Evolutionary conservation across 2,888 invertebrate genomes (phyloP).

Genomic region (Hipparchia sbordonii): DNA sequence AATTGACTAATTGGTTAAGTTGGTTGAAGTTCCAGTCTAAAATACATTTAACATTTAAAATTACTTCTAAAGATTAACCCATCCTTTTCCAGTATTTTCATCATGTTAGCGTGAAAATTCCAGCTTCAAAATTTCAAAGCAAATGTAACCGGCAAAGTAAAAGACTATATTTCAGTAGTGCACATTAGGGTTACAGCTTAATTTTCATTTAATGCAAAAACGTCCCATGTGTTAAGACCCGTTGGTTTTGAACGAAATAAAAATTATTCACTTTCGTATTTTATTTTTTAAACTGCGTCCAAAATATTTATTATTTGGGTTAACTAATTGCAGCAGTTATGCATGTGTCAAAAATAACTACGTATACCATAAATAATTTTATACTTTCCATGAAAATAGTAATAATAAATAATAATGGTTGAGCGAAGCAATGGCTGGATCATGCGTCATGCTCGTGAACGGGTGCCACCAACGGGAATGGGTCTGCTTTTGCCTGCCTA

Average conservation of each 20-base stretch:
- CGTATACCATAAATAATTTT: no score
- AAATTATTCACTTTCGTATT: neutral
- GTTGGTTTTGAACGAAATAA: neutral
- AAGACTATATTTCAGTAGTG: conserved; percentile 9
- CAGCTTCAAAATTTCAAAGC: conserved; percentile 12
- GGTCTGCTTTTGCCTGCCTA: no score
- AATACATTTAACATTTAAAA: neutral
- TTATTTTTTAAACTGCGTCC: neutral
- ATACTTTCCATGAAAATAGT: no score
- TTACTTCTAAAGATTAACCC: conserved; percentile 4
- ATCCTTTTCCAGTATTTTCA: neutral
- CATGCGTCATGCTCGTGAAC: no score
- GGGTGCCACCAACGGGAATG: no score
- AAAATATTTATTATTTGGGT: neutral
- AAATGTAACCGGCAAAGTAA: conserved; percentile 7
- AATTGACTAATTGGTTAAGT: no score
- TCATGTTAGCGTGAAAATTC: conserved; percentile 6
- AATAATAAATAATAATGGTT: no score
- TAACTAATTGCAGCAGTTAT: neutral
- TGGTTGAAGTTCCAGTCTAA: no score
- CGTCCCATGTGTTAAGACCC: neutral
- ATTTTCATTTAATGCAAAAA: conserved; percentile 18
- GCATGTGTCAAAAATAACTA: no score
- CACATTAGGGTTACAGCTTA: conserved; percentile 15
- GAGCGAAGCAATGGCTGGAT: no score